These are phyloP conservation scores for Eulemur coronatus DNA, from an alignment of 2,797 vertebrate genomes.

Conservation along the genomic window DNA sequence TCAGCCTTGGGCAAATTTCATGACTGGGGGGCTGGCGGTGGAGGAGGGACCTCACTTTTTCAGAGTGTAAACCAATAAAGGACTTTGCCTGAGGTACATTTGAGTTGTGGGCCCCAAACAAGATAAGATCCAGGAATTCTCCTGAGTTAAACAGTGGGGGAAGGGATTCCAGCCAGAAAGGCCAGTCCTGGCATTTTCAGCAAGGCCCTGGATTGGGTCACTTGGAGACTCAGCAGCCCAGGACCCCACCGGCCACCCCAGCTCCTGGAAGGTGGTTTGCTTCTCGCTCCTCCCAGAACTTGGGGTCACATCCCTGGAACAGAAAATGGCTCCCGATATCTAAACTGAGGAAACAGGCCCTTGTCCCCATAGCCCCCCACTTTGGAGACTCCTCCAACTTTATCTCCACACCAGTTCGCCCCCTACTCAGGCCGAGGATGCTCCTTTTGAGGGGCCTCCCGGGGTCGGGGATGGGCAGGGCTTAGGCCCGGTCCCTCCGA, in stretches of 20 bases:
- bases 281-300: neutral
- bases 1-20: neutral
- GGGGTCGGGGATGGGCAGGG: neutral
- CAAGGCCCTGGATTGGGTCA: neutral
- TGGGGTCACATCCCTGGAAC: neutral
- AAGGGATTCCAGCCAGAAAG: neutral
- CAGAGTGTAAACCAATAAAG: neutral
- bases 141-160: neutral
- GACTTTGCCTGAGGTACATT: neutral
- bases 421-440: neutral
- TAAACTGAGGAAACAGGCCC: neutral
- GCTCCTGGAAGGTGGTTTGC: neutral
- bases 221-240: neutral
- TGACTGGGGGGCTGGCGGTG: neutral
- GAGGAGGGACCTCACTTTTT: neutral
- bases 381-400: neutral
- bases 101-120: neutral
- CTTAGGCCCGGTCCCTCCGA: neutral
- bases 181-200: neutral
- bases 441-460: neutral
- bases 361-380: accelerated
- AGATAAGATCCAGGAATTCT: constrained; percentile 15
- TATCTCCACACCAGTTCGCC: neutral
- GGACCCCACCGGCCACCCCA: neutral
- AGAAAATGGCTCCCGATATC: neutral